phyloP scores from a whole-genome alignment of 2,113 vertebrate genomes.

The Anoplopoma fimbria region DNA sequence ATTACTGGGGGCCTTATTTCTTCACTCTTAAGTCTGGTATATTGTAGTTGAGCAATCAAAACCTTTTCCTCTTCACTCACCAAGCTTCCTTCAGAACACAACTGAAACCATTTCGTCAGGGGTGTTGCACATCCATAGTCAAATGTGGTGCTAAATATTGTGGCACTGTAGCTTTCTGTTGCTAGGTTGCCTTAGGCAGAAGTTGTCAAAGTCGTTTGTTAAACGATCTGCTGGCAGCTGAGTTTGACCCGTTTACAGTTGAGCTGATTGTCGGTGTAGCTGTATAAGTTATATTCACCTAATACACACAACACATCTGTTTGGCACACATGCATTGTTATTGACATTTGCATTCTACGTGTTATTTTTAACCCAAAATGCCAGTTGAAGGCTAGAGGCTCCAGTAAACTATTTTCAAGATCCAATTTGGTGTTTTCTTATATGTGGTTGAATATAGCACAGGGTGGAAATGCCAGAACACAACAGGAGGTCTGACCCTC shows the following conservation, averaged over 20 bases:
- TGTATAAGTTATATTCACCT: neutral
- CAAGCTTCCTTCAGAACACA: neutral
- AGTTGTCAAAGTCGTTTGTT: neutral
- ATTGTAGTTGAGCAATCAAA: slow-evolving; percentile 38
- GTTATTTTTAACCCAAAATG: slow-evolving; percentile 32
- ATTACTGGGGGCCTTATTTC: slow-evolving; percentile 21
- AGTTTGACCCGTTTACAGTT: neutral
- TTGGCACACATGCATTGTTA: neutral
- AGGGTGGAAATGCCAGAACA: neutral
- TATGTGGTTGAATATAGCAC: neutral
- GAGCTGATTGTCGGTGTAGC: neutral
- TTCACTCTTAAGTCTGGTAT: slow-evolving; percentile 9
- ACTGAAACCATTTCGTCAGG: slow-evolving; percentile 14
- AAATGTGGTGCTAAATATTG: slow-evolving; percentile 15
- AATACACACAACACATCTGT: slow-evolving; percentile 19
- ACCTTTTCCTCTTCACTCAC: slow-evolving; percentile 24
- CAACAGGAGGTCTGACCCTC: neutral
- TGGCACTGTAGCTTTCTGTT: neutral
- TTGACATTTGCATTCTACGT: neutral
- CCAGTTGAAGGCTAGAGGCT: neutral
- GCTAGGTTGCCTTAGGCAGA: neutral
- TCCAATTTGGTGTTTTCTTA: neutral
- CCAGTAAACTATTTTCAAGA: neutral
- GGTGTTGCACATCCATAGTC: slow-evolving; percentile 31
- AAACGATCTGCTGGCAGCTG: neutral